Evolutionary conservation across 2,888 invertebrate genomes (phyloP), one percentile per base, ranked within the genome.

Genomic region (Adineta ricciae): DNA sequence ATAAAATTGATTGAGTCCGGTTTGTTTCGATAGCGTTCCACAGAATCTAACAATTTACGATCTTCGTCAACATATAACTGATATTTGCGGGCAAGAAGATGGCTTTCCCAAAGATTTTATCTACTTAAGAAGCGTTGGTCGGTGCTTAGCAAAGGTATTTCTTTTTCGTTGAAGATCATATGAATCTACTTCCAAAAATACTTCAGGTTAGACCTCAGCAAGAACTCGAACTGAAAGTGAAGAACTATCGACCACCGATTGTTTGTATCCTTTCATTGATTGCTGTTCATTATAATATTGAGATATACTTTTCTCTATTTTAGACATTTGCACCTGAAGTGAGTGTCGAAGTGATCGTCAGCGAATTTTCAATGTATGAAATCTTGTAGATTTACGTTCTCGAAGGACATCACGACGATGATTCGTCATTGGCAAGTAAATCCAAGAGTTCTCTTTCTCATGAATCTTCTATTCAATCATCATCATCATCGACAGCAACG

Each of bases 61-160:
- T 86, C 88, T 92, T 41, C 88, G 92, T 78, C 88, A 89, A 84
- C 91, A 92, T 87, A 89, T 92, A 36, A 89, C 88, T n/a, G 87
- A 88, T 21, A 91, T 91, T 86, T 89, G 91, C 72, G 91, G 91
- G 84, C 88, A 90, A 83, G 91, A 91, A 50, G 89, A 89, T 7
- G 9, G 11, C 24, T 88, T 91, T 19, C 92, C 92, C 16, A 87
- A 89, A 84, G 90, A 91, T 85, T 92, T 89, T 88, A 91, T 91
- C 83, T 92, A 91, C 87, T 89, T 92, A 27, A 89, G 91, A 88
- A 90, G 91, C 87, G 91, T 92, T n/a, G 92, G 92, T n/a, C 88
- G 91, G 87, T 91, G 91, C 88, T 90, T 92, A 87, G 91, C 92
- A 54, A 89, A 90, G 90, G 90, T 64, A 64, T 64, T 14, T 1